phyloP scores from a whole-genome alignment of 1,140 invertebrate species.

The Globodera rostochiensis region DNA sequence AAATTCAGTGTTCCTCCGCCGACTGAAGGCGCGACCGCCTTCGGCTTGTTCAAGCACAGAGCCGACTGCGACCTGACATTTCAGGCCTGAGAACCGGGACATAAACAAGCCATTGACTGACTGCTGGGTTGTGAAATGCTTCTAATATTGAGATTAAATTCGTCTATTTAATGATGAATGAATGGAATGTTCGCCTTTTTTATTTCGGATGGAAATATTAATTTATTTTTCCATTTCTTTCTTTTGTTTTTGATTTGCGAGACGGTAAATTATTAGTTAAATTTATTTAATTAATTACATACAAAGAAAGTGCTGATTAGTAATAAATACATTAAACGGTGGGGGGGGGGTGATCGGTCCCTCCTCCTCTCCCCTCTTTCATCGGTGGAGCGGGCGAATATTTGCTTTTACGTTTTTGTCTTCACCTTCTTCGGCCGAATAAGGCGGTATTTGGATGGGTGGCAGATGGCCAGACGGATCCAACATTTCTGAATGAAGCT shows the following conservation, averaged over 20 bases:
- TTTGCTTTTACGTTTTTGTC: slow-evolving; percentile 27
- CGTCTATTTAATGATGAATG: not conserved
- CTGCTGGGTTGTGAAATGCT: no score
- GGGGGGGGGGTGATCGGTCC: no score
- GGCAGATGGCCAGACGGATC: slow-evolving; percentile 14
- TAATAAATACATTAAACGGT: no score
- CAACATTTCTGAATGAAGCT: slow-evolving; percentile 20
- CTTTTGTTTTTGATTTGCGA: no score
- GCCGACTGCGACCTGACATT: not conserved
- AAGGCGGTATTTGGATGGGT: slow-evolving; percentile 29
- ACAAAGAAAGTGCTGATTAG: no score
- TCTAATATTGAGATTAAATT: not conserved
- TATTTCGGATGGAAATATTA: not conserved
- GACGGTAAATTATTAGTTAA: no score
- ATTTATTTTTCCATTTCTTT: slow-evolving; percentile 1
- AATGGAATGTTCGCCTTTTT: not conserved
- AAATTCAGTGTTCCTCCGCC: not conserved
- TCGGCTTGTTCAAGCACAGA: not conserved
- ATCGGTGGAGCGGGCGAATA: slow-evolving; percentile 8
- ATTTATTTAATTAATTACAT: no score
- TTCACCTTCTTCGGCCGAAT: slow-evolving; percentile 25
- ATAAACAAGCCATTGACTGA: no score
- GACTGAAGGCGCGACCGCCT: not conserved
- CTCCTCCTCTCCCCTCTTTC: not conserved
- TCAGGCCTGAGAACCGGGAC: not conserved